These are phyloP conservation scores for Diplosoma virens DNA, from an alignment of 23 tunicate species.

Conservation along the genomic window DNA sequence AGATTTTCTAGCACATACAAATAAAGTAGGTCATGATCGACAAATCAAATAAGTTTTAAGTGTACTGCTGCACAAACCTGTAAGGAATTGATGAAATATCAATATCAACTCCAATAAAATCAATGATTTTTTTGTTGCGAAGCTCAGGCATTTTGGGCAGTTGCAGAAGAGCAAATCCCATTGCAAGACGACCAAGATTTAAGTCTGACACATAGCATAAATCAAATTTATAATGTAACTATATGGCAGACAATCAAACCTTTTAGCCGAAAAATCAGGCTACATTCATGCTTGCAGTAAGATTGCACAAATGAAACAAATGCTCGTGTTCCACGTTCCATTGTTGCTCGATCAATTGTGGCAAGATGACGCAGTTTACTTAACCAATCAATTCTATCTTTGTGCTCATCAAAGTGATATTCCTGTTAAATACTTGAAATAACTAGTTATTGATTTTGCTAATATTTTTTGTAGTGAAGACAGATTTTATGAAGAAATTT, in stretches of 20 bases:
- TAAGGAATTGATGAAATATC: conserved; percentile 43
- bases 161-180: conserved; percentile 83
- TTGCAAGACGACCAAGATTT: conserved; percentile 82
- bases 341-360: conserved; percentile 67
- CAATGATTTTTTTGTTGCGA: conserved; percentile 49
- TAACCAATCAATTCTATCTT: conserved; percentile 35
- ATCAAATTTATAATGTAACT: neutral
- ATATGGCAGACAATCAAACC: conserved; percentile 21
- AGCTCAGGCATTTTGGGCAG: conserved; percentile 94
- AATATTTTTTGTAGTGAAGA: too few species aligned
- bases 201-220: conserved; percentile 34
- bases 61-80: conserved; percentile 43
- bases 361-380: conserved; percentile 42
- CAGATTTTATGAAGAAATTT: too few species aligned
- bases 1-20: too few species aligned
- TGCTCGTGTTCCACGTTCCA: conserved; percentile 84
- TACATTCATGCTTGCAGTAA: conserved; percentile 92
- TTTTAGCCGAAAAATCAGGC: conserved; percentile 84
- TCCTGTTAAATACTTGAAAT: too few species aligned
- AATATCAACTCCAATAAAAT: conserved; percentile 42
- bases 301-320: conserved; percentile 86
- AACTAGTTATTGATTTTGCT: too few species aligned
- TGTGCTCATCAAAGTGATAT: too few species aligned
- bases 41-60: too few species aligned
- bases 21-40: too few species aligned